These are phyloP conservation scores for Gallinago paraguaiae DNA, from an alignment of 2,113 vertebrate genomes.

Conservation along the genomic window DNA sequence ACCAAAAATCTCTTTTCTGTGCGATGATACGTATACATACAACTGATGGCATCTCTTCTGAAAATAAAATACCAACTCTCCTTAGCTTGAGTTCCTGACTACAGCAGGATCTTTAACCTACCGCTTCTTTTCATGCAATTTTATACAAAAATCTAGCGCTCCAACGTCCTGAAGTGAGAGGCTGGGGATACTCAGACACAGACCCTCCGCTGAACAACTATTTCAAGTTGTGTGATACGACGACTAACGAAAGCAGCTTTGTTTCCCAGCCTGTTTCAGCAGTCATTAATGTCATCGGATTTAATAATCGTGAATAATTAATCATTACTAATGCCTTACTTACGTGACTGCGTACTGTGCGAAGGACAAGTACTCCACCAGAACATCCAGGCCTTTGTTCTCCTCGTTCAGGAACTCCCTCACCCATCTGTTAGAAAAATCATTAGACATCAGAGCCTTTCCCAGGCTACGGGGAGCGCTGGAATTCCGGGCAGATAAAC, in stretches of 20 bases:
- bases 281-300: background rate
- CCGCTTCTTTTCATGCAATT: background rate
- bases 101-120: background rate
- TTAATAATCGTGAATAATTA: background rate
- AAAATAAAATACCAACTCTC: background rate
- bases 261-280: background rate
- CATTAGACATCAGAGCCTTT: background rate
- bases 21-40: background rate
- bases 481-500: background rate
- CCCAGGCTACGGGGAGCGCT: background rate
- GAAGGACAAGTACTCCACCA: slow-evolving; percentile 98
- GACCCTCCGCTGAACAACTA: background rate
- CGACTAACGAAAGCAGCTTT: background rate
- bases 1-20: background rate
- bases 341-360: slow-evolving; percentile 98
- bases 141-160: background rate
- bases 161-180: background rate
- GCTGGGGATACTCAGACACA: background rate
- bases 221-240: background rate
- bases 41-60: background rate
- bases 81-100: background rate
- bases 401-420: slow-evolving; percentile 98
- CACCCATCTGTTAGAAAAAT: slow-evolving; percentile 86
- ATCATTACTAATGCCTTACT: slow-evolving; percentile 67
- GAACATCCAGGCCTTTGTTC: slow-evolving; percentile 95